phyloP scores from a whole-genome alignment of 2,797 vertebrate genomes.

The Hyperoplus lanceolatus region DNA sequence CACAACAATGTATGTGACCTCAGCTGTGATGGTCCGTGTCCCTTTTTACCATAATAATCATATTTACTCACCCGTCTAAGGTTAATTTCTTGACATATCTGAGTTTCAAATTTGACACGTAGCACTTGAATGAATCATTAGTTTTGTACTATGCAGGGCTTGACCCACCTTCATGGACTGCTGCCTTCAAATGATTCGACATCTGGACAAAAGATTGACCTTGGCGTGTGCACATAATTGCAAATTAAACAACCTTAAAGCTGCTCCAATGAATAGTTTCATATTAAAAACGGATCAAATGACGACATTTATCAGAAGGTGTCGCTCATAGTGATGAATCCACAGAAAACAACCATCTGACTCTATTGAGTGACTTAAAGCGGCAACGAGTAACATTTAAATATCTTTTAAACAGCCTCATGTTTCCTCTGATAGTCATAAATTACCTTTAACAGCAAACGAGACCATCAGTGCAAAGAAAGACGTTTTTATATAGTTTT shows the following conservation, averaged over 20 bases:
- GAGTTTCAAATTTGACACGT: slow-evolving; percentile 1
- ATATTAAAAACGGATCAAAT: not conserved
- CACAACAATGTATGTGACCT: not conserved
- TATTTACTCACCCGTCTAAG: slow-evolving; percentile 8
- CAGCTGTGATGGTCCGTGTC: not conserved
- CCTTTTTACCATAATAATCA: not conserved
- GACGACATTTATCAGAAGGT: not conserved
- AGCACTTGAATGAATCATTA: slow-evolving; percentile 23
- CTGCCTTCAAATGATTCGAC: slow-evolving; percentile 17
- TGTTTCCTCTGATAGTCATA: no score
- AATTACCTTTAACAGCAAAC: no score
- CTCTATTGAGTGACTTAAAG: not conserved
- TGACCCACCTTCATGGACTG: not conserved
- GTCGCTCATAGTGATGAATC: not conserved
- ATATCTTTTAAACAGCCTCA: no score
- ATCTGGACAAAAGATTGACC: slow-evolving; percentile 9
- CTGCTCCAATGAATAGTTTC: slow-evolving; percentile 4
- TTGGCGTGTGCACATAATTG: not conserved
- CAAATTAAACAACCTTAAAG: slow-evolving; percentile 12
- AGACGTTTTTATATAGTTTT: no score
- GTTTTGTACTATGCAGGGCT: not conserved
- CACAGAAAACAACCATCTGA: not conserved
- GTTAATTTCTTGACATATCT: slow-evolving; percentile 18
- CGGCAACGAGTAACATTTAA: no score
- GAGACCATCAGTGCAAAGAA: no score